Base-by-base conservation (phyloP, 2,113 vertebrate genomes). In the Micronycteris hirsuta region DNA sequence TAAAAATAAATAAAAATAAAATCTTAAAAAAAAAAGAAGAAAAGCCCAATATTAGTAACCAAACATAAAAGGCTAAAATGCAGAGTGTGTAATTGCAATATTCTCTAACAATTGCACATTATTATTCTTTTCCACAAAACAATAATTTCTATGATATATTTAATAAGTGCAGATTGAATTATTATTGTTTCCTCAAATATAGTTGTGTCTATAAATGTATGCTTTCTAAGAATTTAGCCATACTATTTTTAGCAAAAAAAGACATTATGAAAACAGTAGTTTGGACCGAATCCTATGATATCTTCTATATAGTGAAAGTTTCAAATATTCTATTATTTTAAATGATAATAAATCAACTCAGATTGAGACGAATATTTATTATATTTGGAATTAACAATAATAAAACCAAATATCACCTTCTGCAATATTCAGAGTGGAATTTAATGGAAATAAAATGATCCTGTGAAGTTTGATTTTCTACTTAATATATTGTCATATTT, bases 281-380 rank as follows among this genome's bases (percentile, higher is more conserved):
- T 45, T 97, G 97, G 97, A 97, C 90, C 88, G 89, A 71, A 94
- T 91, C 77, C 28, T 94, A 86, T 70, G 58, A 41, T 97, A 65
- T 78, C 7, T 0, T 67, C 85, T 95, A 91, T 91, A 95, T 86
- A 97, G 1, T 76, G 91, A 97, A 98, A 98, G 95, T 96, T 98
- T 98, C 96, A 98, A 97, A 97, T 96, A 97, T 96, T 97, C 94
- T 78, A 49, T 96, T 97, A 95, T 97, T 98, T 98, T 94, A 98
- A 98, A 98, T 97, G 94, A 98, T 97, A 98, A 98, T 98, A 98
- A 98, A 98, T 98, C 98, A 98, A 95, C 97, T 89, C 8, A 56
- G 96, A 97, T 93, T 95, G 97, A 68, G 95, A 97, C 52, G 92
- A 22, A 0, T 98, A 98, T 98, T 98, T 99, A 98, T 98, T 98